These are phyloP conservation scores for Aphyosemion australe DNA, from an alignment of 2,113 vertebrate species.

Conservation along the genomic window DNA sequence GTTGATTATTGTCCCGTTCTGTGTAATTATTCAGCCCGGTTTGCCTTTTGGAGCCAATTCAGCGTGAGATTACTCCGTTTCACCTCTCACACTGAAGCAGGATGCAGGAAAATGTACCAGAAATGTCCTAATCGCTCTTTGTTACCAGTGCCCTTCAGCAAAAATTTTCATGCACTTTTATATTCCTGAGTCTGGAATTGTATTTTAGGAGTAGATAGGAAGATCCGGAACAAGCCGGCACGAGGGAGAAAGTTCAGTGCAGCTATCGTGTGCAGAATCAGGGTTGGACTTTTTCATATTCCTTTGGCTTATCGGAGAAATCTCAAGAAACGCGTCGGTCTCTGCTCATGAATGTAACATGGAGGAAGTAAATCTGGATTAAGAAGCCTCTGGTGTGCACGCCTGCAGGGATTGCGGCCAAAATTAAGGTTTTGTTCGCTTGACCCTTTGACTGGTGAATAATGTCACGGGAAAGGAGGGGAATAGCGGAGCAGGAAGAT, in stretches of 20 bases:
- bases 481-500: not conserved
- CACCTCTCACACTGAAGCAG: conserved; percentile 53
- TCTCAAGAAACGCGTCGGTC: conserved; percentile 50
- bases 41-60: conserved; percentile 62
- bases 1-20: conserved; percentile 57
- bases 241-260: conserved; percentile 26
- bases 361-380: conserved; percentile 50
- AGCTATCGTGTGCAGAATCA: conserved; percentile 37
- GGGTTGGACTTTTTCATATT: conserved; percentile 57
- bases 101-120: conserved; percentile 51
- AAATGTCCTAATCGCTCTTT: conserved; percentile 63
- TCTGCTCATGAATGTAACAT: conserved; percentile 58
- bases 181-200: conserved; percentile 40
- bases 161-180: conserved; percentile 45
- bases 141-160: conserved; percentile 68
- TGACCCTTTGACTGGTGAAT: conserved; percentile 55
- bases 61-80: conserved; percentile 66
- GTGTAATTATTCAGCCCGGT: conserved; percentile 69
- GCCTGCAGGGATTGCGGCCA: conserved; percentile 26
- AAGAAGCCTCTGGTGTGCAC: conserved; percentile 33
- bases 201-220: conserved; percentile 20
- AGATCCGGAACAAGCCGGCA: not conserved
- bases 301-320: conserved; percentile 47
- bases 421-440: conserved; percentile 44
- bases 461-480: conserved; percentile 7